A percentile compares a stretch with the other conserved stretches of the same genome.
Evolutionary conservation across 1,140 invertebrate species (phyloP).

Genomic region (Himalopsyche phryganea): DNA sequence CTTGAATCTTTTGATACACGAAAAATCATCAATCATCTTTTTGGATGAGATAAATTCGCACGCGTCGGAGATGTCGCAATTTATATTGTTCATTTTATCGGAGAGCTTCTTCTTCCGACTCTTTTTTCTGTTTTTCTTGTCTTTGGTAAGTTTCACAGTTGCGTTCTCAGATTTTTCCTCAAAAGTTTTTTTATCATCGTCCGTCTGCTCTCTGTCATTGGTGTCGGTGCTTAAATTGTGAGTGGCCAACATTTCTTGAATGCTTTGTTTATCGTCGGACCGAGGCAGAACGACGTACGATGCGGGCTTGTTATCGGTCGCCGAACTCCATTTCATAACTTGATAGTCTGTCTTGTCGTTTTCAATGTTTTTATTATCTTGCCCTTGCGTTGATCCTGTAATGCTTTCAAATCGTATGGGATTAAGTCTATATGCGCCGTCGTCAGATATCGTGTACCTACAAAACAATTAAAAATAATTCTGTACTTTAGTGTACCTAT

Average conservation of each 20-base stretch:
- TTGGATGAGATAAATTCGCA: too few relatives aligned
- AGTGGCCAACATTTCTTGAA: too few relatives aligned
- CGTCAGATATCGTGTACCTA: conserved; percentile 68
- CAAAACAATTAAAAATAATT: conserved; percentile 21
- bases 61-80: too few relatives aligned
- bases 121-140: too few relatives aligned
- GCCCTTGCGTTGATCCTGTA: conserved; percentile 54
- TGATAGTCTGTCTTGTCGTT: conserved; percentile 12
- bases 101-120: too few relatives aligned
- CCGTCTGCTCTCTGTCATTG: too few relatives aligned
- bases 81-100: too few relatives aligned
- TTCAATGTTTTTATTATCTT: conserved; percentile 7
- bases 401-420: conserved; percentile 73
- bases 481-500: too few relatives aligned
- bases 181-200: too few relatives aligned
- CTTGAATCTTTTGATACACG: background rate
- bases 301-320: conserved; percentile 3
- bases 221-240: background rate
- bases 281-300: conserved; percentile 18
- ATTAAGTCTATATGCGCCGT: conserved; percentile 71
- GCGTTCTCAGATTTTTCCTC: too few relatives aligned
- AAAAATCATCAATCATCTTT: conserved; percentile 6
- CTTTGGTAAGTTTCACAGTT: too few relatives aligned
- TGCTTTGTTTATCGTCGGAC: too few relatives aligned
- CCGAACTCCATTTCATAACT: conserved; percentile 10